Percentiles rank a stretch among this genome's conserved stretches.
Evolutionary conservation across 1,140 invertebrate genomes (phyloP).

Genomic region (Heliconius hewitsoni): DNA sequence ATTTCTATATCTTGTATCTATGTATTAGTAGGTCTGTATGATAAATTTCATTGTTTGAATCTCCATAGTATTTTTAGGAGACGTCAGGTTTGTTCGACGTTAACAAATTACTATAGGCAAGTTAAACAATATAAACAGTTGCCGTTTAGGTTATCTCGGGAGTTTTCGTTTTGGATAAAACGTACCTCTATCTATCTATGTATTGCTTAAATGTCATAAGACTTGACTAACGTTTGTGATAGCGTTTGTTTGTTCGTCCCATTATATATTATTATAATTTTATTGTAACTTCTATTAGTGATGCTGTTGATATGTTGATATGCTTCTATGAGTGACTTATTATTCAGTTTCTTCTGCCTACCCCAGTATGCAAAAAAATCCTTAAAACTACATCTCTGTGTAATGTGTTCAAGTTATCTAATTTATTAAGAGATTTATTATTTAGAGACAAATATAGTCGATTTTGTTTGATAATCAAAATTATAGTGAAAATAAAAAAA

Average conservation of each 20-base stretch:
- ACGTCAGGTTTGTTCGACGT: constrained; percentile 47
- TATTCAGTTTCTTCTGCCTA: no score
- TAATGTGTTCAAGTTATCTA: background rate
- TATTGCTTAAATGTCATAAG: constrained; percentile 81
- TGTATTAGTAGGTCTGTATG: constrained; percentile 38
- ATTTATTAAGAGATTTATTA: background rate
- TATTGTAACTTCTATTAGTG: background rate
- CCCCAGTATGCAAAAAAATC: no score
- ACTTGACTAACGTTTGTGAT: constrained; percentile 44
- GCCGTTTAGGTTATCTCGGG: constrained; percentile 76
- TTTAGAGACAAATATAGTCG: background rate
- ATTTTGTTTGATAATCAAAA: background rate
- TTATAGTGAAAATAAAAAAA: background rate
- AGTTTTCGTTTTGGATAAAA: constrained; percentile 78
- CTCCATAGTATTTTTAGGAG: constrained; percentile 71
- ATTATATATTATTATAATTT: background rate
- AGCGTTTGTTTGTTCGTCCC: background rate
- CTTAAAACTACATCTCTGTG: background rate
- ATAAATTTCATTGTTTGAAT: constrained; percentile 70
- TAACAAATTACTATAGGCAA: constrained; percentile 76
- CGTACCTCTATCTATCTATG: constrained; percentile 54
- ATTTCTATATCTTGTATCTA: constrained; percentile 12
- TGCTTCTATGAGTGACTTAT: no score
- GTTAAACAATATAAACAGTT: constrained; percentile 78
- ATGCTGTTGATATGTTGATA: no score